Conservation (phyloP, 2,113 vertebrate species). For the Gallinago media region DNA sequence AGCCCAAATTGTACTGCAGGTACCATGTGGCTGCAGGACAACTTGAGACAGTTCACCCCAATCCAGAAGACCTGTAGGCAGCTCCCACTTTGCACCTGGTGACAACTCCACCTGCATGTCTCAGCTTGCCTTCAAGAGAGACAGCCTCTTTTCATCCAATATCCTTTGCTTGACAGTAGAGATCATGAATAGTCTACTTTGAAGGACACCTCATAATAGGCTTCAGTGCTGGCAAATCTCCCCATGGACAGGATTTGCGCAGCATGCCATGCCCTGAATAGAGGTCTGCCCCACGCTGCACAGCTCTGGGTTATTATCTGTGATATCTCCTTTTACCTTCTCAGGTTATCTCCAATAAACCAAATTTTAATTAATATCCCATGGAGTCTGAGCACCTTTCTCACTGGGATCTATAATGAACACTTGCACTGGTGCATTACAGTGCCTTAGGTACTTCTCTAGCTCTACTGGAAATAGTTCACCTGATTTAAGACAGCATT, state of each 20-base stretch:
- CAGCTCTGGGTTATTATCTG: background rate
- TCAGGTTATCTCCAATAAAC: background rate
- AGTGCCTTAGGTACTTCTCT: background rate
- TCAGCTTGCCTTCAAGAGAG: background rate
- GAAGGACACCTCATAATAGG: background rate
- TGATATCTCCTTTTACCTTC: background rate
- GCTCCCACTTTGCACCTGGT: background rate
- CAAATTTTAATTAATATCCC: background rate
- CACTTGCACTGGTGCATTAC: background rate
- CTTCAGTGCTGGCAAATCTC: background rate
- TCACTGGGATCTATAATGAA: background rate
- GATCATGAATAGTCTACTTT: background rate
- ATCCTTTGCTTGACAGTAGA: background rate
- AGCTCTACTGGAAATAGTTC: background rate
- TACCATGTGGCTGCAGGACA: background rate
- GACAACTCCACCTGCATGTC: fast-evolving
- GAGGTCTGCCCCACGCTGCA: background rate
- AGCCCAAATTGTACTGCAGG: background rate
- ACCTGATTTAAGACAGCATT: background rate
- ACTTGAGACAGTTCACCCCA: background rate
- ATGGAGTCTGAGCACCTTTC: background rate
- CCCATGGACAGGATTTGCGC: fast-evolving
- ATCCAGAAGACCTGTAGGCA: background rate
- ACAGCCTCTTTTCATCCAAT: background rate
- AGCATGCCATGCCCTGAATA: background rate